phyloP scores from a whole-genome alignment of 2,113 vertebrate species.

The Apteryx mantelli region DNA sequence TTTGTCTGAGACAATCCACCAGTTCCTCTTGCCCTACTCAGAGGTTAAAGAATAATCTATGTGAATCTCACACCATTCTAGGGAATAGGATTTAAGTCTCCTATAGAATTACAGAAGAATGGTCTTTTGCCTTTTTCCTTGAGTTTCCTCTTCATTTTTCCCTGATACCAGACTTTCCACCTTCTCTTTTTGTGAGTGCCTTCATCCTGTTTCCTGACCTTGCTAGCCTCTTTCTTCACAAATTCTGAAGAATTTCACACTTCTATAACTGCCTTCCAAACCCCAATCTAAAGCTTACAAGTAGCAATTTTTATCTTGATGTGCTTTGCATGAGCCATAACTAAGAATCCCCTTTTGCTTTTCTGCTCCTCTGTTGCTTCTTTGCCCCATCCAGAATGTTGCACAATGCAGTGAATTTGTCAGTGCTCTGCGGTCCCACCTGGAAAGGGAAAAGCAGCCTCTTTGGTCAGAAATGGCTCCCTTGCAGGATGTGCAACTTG shows the following conservation, averaged over 20 bases:
- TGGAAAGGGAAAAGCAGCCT: background rate
- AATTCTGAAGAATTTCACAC: background rate
- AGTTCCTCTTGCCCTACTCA: background rate
- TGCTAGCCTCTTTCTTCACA: background rate
- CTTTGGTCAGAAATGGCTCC: background rate
- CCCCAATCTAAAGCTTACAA: background rate
- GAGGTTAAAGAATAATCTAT: background rate
- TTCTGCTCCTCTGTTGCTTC: background rate
- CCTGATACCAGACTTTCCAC: background rate
- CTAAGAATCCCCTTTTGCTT: background rate
- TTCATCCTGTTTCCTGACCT: background rate
- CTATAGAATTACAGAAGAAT: background rate
- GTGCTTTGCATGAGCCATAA: background rate
- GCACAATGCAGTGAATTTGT: background rate
- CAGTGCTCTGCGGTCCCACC: background rate
- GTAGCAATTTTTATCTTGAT: background rate
- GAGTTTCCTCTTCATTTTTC: background rate
- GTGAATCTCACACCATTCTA: background rate
- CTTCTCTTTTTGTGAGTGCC: background rate
- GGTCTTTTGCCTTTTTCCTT: background rate
- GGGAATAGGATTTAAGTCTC: background rate
- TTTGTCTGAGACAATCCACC: background rate
- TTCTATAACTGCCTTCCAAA: background rate
- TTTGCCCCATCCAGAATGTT: background rate
- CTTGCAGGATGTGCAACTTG: rapidly evolving